Conservation (phyloP, 2,797 vertebrate genomes). For the Brachymystax lenok region DNA sequence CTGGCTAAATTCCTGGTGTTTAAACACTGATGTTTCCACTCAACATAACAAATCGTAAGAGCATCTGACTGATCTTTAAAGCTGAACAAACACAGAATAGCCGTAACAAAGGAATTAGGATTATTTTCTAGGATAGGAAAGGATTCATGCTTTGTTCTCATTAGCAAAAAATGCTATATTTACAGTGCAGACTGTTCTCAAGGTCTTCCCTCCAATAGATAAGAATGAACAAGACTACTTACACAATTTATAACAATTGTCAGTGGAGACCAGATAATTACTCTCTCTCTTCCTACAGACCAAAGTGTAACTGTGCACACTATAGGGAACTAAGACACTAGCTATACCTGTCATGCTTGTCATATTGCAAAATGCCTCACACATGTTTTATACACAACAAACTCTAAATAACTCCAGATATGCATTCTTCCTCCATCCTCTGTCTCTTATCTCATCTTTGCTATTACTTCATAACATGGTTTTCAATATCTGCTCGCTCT, state of each 20-base stretch:
- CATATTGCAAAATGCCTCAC: background rate
- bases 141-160: background rate
- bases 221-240: background rate
- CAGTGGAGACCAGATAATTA: background rate
- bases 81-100: background rate
- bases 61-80: background rate
- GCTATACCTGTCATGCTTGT: background rate
- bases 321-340: background rate
- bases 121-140: background rate
- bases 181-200: background rate
- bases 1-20: background rate
- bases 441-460: background rate
- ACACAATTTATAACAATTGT: background rate
- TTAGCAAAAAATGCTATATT: background rate
- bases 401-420: background rate
- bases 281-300: background rate
- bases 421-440: background rate
- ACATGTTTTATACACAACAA: background rate
- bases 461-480: background rate
- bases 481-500: conserved; percentile 2
- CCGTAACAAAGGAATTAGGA: background rate
- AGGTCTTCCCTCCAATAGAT: background rate
- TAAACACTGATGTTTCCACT: background rate
- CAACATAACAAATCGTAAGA: background rate
- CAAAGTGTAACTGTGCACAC: background rate